Percentiles rank a stretch among this genome's conserved stretches.
phyloP scores from a whole-genome alignment of 2,113 vertebrate species.

The Acanthochromis polyacanthus region DNA sequence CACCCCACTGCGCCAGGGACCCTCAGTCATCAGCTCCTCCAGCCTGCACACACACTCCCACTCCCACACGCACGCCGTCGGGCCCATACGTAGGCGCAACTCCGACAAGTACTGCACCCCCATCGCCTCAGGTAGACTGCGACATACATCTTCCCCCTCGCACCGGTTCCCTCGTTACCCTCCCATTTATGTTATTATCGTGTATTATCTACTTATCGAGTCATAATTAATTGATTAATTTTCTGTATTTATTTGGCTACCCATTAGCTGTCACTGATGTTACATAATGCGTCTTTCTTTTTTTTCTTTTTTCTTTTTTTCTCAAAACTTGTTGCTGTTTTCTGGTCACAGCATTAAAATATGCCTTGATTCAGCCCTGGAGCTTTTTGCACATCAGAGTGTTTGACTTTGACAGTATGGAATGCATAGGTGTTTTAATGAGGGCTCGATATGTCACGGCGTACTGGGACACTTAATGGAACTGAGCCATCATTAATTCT shows the following conservation, averaged over 20 bases:
- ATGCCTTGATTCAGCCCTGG: neutral
- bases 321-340: neutral
- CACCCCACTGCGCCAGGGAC: conserved; percentile 94
- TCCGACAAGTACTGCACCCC: conserved; percentile 99
- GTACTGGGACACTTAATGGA: too few species aligned
- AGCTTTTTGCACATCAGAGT: too few species aligned
- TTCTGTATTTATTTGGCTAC: neutral
- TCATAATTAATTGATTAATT: neutral
- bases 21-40: conserved; percentile 97
- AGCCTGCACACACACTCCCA: conserved; percentile 88
- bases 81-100: conserved; percentile 95
- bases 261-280: neutral
- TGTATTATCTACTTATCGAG: neutral
- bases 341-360: neutral
- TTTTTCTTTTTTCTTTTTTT: neutral
- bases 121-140: conserved; percentile 93
- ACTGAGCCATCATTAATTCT: too few species aligned
- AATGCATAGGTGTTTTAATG: too few species aligned
- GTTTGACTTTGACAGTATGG: too few species aligned
- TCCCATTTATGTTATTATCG: neutral
- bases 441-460: too few species aligned
- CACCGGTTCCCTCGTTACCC: neutral
- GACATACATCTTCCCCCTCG: neutral
- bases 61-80: conserved; percentile 86
- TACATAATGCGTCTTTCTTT: neutral